phyloP scores from a whole-genome alignment of 2,888 invertebrate genomes.

The Meandrusa payeni region DNA sequence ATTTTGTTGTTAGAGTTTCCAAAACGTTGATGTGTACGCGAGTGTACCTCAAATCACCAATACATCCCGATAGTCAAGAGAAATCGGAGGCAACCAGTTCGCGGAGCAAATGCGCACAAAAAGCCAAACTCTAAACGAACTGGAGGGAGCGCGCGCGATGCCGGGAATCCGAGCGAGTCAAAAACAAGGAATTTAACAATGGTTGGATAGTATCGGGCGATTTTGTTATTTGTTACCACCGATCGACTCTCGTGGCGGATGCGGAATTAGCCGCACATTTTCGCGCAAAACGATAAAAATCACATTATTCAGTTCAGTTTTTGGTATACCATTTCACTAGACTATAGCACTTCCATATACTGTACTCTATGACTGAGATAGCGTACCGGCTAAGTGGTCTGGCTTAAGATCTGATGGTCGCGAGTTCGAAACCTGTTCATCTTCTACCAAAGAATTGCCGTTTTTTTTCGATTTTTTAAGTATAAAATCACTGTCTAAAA shows the following conservation, averaged over 20 bases:
- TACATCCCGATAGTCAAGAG: constrained; percentile 13
- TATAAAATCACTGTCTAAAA: too few relatives aligned
- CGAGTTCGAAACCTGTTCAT: too few relatives aligned
- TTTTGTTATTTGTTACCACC: constrained; percentile 36
- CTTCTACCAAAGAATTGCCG: too few relatives aligned
- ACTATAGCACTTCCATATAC: too few relatives aligned
- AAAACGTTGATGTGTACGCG: constrained; percentile 15
- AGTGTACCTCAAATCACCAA: constrained; percentile 31
- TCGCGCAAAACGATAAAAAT: constrained; percentile 14
- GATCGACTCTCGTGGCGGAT: constrained; percentile 25
- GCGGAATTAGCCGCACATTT: constrained; percentile 15
- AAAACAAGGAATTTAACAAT: constrained; percentile 48
- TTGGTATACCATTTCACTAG: neutral
- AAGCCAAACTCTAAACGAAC: constrained; percentile 33
- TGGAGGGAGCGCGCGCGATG: constrained; percentile 35
- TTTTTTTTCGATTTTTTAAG: too few relatives aligned
- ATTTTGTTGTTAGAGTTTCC: too few relatives aligned
- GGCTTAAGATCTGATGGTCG: too few relatives aligned
- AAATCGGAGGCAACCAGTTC: constrained; percentile 22
- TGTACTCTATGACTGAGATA: too few relatives aligned
- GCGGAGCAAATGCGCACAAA: constrained; percentile 35
- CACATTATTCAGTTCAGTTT: constrained; percentile 3
- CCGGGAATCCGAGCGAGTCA: constrained; percentile 37
- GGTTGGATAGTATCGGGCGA: constrained; percentile 40
- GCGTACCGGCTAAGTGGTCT: too few relatives aligned